A percentile compares a stretch with the other conserved stretches of the same genome.
These are phyloP conservation scores for Apostichopus parvimensis DNA, from an alignment of 35 echinoderm and acorn worm species.

Conservation along the genomic window DNA sequence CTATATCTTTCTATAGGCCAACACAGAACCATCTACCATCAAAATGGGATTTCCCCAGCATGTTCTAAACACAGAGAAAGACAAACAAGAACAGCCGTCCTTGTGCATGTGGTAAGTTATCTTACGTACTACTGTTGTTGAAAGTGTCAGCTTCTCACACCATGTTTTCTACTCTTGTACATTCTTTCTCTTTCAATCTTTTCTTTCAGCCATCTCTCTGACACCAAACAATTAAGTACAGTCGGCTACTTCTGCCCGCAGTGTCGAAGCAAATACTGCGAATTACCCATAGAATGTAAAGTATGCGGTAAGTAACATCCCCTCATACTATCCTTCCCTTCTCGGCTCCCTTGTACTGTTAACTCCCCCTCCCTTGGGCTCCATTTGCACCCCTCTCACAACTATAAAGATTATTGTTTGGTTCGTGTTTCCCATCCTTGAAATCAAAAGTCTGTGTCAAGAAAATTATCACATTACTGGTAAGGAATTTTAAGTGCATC, in stretches of 20 bases:
- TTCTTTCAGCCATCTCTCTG: conserved; percentile 78
- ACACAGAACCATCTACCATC: conserved; percentile 90
- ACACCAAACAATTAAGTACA: conserved; percentile 69
- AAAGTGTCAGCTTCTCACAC: background rate
- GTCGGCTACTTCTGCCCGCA: conserved; percentile 97
- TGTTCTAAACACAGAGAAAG: conserved; percentile 93
- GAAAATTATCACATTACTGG: too few species aligned
- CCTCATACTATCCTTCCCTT: background rate
- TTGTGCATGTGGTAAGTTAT: conserved; percentile 95
- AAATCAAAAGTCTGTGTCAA: too few species aligned
- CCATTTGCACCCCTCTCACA: background rate
- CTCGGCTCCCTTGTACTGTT: background rate
- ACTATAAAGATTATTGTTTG: too few species aligned
- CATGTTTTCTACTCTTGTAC: background rate
- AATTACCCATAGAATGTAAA: conserved; percentile 96
- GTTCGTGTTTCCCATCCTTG: too few species aligned
- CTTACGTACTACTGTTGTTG: background rate
- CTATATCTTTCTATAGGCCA: conserved; percentile 45
- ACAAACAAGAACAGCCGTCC: conserved; percentile 76
- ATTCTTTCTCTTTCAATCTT: background rate
- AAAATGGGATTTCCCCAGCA: conserved; percentile 99
- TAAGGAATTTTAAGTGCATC: too few species aligned
- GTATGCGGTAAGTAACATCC: conserved; percentile 82
- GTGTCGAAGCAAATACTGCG: conserved; percentile 98
- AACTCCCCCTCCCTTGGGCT: too few species aligned